Conservation (phyloP, 2,888 invertebrate species). For the Sphinx pinastri region DNA sequence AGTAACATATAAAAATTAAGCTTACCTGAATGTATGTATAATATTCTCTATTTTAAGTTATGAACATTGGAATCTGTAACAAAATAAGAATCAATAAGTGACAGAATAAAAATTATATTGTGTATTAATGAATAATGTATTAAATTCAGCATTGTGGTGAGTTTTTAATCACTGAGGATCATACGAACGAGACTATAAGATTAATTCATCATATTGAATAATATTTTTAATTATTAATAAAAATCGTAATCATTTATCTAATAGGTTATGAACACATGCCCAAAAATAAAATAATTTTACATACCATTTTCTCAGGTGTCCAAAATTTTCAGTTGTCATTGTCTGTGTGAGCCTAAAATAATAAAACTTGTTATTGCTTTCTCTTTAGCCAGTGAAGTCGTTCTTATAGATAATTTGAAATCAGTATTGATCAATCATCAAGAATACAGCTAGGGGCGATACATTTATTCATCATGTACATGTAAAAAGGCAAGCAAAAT, state of each 20-base stretch:
- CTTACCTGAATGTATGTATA: background rate
- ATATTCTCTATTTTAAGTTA: background rate
- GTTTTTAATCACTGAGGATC: slow-evolving; percentile 59
- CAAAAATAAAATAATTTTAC: background rate
- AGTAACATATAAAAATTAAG: background rate
- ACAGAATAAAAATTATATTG: background rate
- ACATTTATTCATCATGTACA: slow-evolving; percentile 41
- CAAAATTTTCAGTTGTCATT: no score
- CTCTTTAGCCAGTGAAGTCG: no score
- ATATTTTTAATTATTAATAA: background rate
- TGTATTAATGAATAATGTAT: background rate
- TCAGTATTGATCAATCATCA: slow-evolving; percentile 57
- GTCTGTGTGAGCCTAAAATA: no score
- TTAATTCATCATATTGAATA: slow-evolving; percentile 52
- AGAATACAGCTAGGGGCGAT: slow-evolving; percentile 47
- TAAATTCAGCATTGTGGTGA: slow-evolving; percentile 58
- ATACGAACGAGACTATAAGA: slow-evolving; percentile 65
- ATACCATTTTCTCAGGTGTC: no score
- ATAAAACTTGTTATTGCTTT: no score
- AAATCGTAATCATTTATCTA: background rate
- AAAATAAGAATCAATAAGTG: background rate
- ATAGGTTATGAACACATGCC: background rate
- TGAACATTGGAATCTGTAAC: background rate
- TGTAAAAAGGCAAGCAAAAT: no score
- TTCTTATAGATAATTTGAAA: background rate